These are phyloP conservation scores for Nemurella pictetii DNA, from an alignment of 2,888 invertebrate genomes.

Conservation along the genomic window DNA sequence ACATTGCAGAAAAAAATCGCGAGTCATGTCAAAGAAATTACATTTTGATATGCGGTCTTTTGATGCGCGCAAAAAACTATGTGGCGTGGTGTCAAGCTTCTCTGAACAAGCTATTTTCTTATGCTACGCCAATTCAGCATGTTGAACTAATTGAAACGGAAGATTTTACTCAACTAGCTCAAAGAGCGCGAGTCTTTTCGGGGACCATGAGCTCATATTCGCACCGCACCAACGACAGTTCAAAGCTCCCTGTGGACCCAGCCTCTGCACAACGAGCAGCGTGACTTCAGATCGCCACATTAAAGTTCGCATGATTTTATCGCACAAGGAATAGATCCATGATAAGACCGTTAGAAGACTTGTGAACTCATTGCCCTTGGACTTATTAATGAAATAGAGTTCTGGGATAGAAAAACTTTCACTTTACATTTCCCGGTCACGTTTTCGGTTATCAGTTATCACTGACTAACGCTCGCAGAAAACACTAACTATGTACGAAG, in stretches of 20 bases:
- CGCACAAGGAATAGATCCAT: too few relatives aligned
- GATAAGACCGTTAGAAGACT: too few relatives aligned
- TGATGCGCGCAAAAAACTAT: conserved; percentile 27
- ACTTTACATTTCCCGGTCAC: too few relatives aligned
- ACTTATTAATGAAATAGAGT: too few relatives aligned
- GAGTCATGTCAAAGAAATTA: conserved; percentile 35
- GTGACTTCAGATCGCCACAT: too few relatives aligned
- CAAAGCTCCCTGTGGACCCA: neutral
- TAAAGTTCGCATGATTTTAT: too few relatives aligned
- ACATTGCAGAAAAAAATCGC: neutral
- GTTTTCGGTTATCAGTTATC: too few relatives aligned
- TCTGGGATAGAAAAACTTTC: too few relatives aligned
- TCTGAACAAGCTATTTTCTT: neutral
- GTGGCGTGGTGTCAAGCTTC: neutral
- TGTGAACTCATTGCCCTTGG: too few relatives aligned
- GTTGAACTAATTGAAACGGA: neutral
- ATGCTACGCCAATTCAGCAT: neutral
- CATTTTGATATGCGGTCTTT: conserved; percentile 33
- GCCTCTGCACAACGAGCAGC: too few relatives aligned
- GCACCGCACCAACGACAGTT: neutral
- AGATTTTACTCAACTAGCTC: neutral
- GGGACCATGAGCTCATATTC: neutral
- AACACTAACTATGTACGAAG: too few relatives aligned
- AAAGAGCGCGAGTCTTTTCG: neutral
- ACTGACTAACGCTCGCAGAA: too few relatives aligned